Base-by-base conservation (phyloP, 2,113 vertebrate genomes). In the Pandion haliaetus region DNA sequence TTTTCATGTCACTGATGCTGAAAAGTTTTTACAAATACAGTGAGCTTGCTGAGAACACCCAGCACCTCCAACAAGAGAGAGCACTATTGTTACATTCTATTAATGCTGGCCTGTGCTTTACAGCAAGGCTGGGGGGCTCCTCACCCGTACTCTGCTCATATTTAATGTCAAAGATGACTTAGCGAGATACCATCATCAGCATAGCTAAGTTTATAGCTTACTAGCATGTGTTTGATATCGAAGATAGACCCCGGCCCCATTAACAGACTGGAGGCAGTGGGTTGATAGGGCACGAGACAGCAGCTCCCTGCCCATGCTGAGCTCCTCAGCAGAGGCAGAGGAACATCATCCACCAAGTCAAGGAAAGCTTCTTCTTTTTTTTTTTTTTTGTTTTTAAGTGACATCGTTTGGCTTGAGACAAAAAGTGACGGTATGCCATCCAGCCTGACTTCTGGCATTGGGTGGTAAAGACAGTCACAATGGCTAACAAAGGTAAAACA, bases 21-120 rank as follows among this genome's bases (percentile, higher is more conserved):
- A 38, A 1, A 65, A 49, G 55, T 17, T 84, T 70, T 58, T 65
- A 23, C 83, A 61, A 57, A 57, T 81, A 13, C 15, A 8, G 16
- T 4, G 63, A 86, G 54, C 42, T 90, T 0, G 0, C 44, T 88
- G 82, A 76, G 71, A 57, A 29, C 19, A 84, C 28, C 58, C 54
- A 61, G 50, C 49, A 40, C 58, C 58, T 77, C 54, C 63, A 63
- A 0, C 38, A 58, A 29, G 83, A 88, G 44, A 18, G 12, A 74
- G 38, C 14, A 25, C 36, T 40, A 17, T 59, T 0, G 0, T 18
- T 49, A 63, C 40, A 17, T 18, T 17, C 76, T 23, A 0, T 25
- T 47, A 69, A 15, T 0, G 0, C 20, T 65, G 40, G 34, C 17
- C 65, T 69, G 49, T 52, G 63, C 32, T 86, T 32, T 25, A 16